Percentiles rank a stretch among this genome's conserved stretches.
Conservation (phyloP, 2,888 invertebrate genomes). For the Lymantria monacha region DNA sequence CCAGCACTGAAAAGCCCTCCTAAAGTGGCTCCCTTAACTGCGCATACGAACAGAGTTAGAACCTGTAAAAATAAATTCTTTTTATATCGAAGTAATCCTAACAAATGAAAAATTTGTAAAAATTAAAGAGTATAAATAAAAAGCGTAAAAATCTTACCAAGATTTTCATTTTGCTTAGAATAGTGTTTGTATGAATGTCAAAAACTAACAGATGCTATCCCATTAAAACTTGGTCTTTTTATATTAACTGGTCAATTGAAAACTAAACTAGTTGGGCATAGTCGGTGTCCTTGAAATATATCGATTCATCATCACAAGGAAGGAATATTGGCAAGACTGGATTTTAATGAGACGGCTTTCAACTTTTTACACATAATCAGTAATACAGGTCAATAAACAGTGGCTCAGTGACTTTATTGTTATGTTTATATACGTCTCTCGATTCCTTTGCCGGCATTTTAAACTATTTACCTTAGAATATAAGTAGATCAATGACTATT, state of each 20-base stretch:
- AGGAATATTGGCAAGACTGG: neutral
- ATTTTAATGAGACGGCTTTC: neutral
- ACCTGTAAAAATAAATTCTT: conserved; percentile 26
- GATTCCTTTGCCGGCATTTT: too few relatives aligned
- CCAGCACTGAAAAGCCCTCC: neutral
- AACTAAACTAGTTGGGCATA: conserved; percentile 7
- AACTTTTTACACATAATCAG: neutral
- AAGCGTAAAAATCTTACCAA: conserved; percentile 42
- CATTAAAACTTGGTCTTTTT: conserved; percentile 34
- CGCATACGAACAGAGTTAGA: conserved; percentile 47
- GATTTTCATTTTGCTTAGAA: conserved; percentile 56
- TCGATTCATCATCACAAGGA: conserved; percentile 26
- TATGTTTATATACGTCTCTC: too few relatives aligned
- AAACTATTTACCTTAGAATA: too few relatives aligned
- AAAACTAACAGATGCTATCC: conserved; percentile 43
- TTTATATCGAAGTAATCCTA: too few relatives aligned
- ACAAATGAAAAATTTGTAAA: neutral
- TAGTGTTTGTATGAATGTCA: conserved; percentile 38
- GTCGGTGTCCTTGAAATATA: conserved; percentile 41
- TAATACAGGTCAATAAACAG: neutral
- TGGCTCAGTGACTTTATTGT: neutral
- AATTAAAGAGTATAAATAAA: neutral
- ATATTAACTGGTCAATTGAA: conserved; percentile 42
- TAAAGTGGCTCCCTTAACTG: conserved; percentile 40
- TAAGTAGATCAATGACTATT: too few relatives aligned